Percentiles rank a stretch among this genome's conserved stretches.
Evolutionary conservation across 2,888 invertebrate species (phyloP).

Genomic region (Trachelus iudaicus): DNA sequence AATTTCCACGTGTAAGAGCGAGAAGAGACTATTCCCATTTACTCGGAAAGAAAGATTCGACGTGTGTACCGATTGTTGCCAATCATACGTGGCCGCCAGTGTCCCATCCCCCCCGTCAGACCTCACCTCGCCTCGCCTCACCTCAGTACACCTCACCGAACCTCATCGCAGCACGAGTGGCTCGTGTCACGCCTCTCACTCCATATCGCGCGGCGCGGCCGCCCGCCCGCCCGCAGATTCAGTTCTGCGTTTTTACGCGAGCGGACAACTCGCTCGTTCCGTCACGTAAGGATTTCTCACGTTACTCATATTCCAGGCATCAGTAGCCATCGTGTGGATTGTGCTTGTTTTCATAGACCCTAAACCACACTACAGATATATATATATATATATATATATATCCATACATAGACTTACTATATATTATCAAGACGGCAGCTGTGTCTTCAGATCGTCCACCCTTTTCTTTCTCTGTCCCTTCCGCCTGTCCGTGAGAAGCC

Average conservation of each 20-base stretch:
- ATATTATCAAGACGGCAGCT: neutral
- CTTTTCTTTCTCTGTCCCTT: neutral
- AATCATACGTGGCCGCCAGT: constrained; percentile 61
- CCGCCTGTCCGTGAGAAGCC: neutral
- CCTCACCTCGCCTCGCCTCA: neutral
- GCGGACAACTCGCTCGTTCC: constrained; percentile 29
- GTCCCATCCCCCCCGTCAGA: constrained; percentile 46
- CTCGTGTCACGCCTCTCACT: neutral
- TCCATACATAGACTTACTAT: neutral
- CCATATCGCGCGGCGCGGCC: constrained; percentile 31
- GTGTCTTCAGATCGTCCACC: neutral
- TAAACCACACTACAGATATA: neutral
- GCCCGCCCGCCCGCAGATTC: constrained; percentile 48
- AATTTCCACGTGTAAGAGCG: constrained; percentile 11
- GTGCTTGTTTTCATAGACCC: neutral
- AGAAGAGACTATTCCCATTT: constrained; percentile 40
- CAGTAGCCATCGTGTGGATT: neutral
- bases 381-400: neutral
- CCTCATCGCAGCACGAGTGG: neutral
- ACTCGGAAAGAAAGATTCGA: constrained; percentile 64
- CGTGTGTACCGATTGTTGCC: constrained; percentile 65
- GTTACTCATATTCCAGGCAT: neutral
- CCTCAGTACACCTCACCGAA: neutral
- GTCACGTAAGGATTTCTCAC: constrained; percentile 17
- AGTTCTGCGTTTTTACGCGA: constrained; percentile 63